These are phyloP conservation scores for Pristionchus exspectatus DNA, from an alignment of 2,888 invertebrate species.

Conservation along the genomic window DNA sequence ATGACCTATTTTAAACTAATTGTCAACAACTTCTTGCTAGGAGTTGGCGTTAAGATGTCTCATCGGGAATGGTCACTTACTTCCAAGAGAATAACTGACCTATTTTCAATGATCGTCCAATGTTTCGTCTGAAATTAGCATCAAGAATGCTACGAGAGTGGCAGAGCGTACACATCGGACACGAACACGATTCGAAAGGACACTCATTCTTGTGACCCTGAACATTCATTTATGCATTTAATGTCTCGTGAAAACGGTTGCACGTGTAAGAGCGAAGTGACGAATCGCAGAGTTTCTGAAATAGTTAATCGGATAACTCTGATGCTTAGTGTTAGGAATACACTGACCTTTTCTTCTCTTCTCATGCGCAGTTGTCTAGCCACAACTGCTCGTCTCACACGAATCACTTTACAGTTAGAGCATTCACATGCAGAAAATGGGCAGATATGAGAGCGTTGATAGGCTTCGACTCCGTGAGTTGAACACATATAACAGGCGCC, in stretches of 20 bases:
- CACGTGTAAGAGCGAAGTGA: constrained; percentile 10
- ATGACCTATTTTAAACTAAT: neutral
- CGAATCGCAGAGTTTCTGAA: neutral
- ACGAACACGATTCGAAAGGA: neutral
- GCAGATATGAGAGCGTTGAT: constrained; percentile 15
- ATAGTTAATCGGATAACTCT: neutral
- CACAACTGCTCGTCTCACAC: neutral
- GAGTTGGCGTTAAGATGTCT: neutral
- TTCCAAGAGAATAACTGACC: neutral
- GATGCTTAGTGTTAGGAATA: neutral
- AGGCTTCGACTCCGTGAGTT: neutral
- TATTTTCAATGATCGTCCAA: neutral
- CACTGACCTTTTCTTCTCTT: neutral
- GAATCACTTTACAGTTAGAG: neutral
- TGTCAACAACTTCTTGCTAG: neutral
- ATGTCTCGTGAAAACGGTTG: neutral
- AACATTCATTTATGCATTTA: neutral
- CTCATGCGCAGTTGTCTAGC: constrained; percentile 15
- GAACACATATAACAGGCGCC: neutral
- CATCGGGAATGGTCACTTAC: neutral
- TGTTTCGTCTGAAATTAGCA: neutral
- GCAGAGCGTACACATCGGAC: constrained; percentile 3
- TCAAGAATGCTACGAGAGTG: neutral
- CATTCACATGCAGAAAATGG: neutral
- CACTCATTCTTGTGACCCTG: constrained; percentile 31